A percentile compares a stretch with the other conserved stretches of the same genome.
Conservation (phyloP, 2,888 invertebrate species). For the Acleris literana region DNA sequence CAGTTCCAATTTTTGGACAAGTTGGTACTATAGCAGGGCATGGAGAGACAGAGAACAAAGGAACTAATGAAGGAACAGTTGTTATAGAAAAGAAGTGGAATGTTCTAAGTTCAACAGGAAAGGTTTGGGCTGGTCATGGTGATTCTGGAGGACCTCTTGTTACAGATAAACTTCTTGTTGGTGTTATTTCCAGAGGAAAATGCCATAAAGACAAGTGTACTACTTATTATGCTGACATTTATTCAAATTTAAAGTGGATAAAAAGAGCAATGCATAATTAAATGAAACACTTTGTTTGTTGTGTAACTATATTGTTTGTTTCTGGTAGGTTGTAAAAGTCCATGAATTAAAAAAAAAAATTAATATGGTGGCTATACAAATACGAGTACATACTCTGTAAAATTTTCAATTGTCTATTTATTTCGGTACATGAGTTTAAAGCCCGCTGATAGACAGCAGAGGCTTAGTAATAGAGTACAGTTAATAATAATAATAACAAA, state of each 20-base stretch:
- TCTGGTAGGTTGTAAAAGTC: neutral
- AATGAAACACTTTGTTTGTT: neutral
- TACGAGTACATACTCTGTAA: too few relatives aligned
- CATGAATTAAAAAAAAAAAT: neutral
- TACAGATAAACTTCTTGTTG: neutral
- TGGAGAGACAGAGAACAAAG: slow-evolving; percentile 3
- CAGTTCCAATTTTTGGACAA: slow-evolving; percentile 5
- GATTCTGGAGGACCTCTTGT: slow-evolving; percentile 28
- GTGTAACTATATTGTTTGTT: too few relatives aligned
- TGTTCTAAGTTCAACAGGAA: slow-evolving; percentile 13
- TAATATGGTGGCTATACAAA: too few relatives aligned
- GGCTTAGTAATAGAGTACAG: too few relatives aligned
- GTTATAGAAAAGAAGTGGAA: slow-evolving; percentile 14
- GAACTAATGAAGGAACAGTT: slow-evolving; percentile 15
- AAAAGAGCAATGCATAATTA: neutral
- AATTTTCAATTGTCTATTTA: too few relatives aligned
- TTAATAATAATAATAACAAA: too few relatives aligned
- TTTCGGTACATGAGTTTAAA: too few relatives aligned
- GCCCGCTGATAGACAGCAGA: too few relatives aligned
- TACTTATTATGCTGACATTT: slow-evolving; percentile 27
- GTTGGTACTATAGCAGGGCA: slow-evolving; percentile 15
- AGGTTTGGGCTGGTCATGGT: slow-evolving; percentile 23
- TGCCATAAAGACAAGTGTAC: slow-evolving; percentile 15
- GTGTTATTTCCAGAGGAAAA: slow-evolving; percentile 19
- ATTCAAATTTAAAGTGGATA: slow-evolving; percentile 28